These are phyloP conservation scores for Addax nasomaculatus DNA, from an alignment of 2,113 vertebrate species.

Conservation along the genomic window DNA sequence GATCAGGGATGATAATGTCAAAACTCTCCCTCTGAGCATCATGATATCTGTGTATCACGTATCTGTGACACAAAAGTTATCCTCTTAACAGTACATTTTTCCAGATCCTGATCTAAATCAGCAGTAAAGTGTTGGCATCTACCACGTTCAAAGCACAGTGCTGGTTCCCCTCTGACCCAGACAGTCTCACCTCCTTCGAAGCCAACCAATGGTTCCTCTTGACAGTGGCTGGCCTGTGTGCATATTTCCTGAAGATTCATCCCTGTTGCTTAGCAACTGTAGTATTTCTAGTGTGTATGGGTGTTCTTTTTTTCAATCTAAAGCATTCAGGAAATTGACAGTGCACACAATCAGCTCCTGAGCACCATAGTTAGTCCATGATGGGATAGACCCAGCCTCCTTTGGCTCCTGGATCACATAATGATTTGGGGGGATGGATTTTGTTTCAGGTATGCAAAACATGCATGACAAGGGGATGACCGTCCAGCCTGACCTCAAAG, in stretches of 20 bases:
- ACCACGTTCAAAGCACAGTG: conserved; percentile 17
- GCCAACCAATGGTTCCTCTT: background rate
- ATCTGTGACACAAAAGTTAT: background rate
- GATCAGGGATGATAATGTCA: background rate
- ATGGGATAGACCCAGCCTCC: background rate
- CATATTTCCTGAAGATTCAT: conserved; percentile 6
- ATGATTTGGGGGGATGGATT: conserved; percentile 36
- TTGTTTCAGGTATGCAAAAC: conserved; percentile 87
- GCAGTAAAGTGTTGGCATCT: conserved; percentile 41
- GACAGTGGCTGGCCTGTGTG: background rate
- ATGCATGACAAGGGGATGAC: conserved; percentile 91
- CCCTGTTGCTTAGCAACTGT: conserved; percentile 57
- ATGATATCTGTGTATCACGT: accelerated
- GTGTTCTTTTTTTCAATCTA: background rate
- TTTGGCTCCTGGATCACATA: background rate
- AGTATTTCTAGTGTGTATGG: background rate
- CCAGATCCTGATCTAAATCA: background rate
- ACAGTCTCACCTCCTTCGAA: background rate
- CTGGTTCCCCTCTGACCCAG: background rate
- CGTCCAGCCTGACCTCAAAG: conserved; percentile 90
- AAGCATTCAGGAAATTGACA: conserved; percentile 12
- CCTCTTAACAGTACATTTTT: background rate
- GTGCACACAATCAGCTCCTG: background rate
- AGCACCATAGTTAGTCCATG: background rate
- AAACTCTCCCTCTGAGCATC: background rate